phyloP scores from a whole-genome alignment of 2,888 invertebrate genomes.

The Hololepta plana region DNA sequence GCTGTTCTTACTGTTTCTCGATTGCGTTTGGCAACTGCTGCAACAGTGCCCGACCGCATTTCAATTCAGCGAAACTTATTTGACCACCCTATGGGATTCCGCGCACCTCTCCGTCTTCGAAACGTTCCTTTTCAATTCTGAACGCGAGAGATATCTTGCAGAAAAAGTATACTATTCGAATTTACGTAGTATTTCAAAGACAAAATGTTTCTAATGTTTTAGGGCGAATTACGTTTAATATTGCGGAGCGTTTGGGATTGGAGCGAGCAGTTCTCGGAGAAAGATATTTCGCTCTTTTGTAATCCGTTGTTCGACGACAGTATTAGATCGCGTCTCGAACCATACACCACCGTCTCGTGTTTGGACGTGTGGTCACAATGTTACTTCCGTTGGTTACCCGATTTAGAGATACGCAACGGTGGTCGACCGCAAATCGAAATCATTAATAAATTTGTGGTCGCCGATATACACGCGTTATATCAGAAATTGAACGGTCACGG shows the following conservation, averaged over 20 bases:
- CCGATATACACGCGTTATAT: slow-evolving; percentile 28
- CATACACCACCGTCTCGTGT: slow-evolving; percentile 33
- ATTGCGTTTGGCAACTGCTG: slow-evolving; percentile 83
- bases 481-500: slow-evolving; percentile 6
- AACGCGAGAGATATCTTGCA: slow-evolving; percentile 39
- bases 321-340: slow-evolving; percentile 26
- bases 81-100: slow-evolving; percentile 84
- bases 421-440: slow-evolving; percentile 42
- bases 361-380: slow-evolving; percentile 73
- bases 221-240: slow-evolving; percentile 29
- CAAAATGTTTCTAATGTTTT: slow-evolving; percentile 7
- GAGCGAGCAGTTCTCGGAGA: slow-evolving; percentile 69
- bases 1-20: slow-evolving; percentile 77
- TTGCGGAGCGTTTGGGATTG: slow-evolving; percentile 79
- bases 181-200: slow-evolving; percentile 6
- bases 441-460: slow-evolving; percentile 28
- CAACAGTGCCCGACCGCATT: slow-evolving; percentile 79
- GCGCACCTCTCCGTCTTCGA: slow-evolving; percentile 77
- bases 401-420: slow-evolving; percentile 57
- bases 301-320: slow-evolving; percentile 56
- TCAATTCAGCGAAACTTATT: slow-evolving; percentile 82
- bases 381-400: slow-evolving; percentile 77
- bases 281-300: slow-evolving; percentile 63
- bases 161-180: slow-evolving; percentile 3
- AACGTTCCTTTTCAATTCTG: slow-evolving; percentile 82